A percentile compares a stretch with the other conserved stretches of the same genome.
phyloP scores from a whole-genome alignment of 2,888 invertebrate genomes.

The Mythimna lalbum region DNA sequence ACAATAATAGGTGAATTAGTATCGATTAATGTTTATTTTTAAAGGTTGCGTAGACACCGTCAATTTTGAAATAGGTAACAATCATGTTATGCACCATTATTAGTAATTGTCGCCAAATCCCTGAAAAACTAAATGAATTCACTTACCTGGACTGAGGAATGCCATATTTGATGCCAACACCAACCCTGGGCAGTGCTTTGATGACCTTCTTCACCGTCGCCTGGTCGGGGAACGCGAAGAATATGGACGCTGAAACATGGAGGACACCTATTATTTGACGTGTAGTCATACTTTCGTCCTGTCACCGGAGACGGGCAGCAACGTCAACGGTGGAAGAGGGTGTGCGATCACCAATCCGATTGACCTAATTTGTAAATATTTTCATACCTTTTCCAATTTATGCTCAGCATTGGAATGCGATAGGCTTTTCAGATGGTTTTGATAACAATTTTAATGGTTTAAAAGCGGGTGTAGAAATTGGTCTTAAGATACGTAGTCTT shows the following conservation, averaged over 20 bases:
- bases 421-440: neutral
- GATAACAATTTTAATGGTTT: conserved; percentile 24
- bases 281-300: conserved; percentile 9
- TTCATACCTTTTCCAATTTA: too few species aligned
- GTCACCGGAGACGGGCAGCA: conserved; percentile 54
- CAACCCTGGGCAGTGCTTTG: conserved; percentile 98
- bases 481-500: neutral
- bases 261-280: conserved; percentile 41
- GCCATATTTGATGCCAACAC: conserved; percentile 99
- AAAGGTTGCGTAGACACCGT: too few species aligned
- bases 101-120: neutral
- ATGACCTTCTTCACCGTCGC: conserved; percentile 99
- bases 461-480: conserved; percentile 5
- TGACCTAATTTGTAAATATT: neutral
- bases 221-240: conserved; percentile 99
- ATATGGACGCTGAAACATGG: conserved; percentile 96
- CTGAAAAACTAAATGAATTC: neutral
- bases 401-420: neutral
- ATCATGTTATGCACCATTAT: neutral
- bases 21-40: too few species aligned
- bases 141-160: conserved; percentile 98
- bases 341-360: conserved; percentile 35
- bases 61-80: too few species aligned
- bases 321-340: conserved; percentile 42
- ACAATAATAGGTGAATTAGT: neutral